Conservation (phyloP, 2,113 vertebrate genomes). For the Cephalopterus ornatus region DNA sequence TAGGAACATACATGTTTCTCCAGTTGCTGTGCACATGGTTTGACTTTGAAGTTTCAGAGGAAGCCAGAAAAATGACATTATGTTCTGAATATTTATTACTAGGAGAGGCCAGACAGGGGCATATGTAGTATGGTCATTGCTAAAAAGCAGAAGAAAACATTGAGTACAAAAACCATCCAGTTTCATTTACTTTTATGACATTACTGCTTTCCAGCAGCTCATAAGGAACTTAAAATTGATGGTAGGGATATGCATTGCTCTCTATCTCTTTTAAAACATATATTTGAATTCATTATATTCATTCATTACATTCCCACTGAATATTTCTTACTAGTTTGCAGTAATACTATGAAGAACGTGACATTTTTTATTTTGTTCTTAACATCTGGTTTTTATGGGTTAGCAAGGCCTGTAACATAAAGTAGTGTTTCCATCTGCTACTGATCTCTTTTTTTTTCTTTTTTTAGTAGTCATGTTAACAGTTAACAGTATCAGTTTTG, state of each 20-base stretch:
- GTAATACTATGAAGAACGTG: neutral
- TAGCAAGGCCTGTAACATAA: neutral
- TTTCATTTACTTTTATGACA: neutral
- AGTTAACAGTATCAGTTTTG: neutral
- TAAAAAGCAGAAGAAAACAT: neutral
- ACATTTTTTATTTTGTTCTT: neutral
- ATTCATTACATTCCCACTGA: neutral
- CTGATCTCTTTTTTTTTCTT: neutral
- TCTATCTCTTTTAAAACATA: neutral
- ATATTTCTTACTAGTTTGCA: neutral
- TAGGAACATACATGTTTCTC: neutral
- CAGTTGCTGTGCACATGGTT: neutral
- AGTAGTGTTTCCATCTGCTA: neutral
- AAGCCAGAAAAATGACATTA: neutral
- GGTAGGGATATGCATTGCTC: neutral
- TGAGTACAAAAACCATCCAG: fast-evolving
- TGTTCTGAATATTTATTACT: neutral
- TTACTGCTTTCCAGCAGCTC: neutral
- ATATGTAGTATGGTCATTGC: neutral
- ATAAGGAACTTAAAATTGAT: neutral
- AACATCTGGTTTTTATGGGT: neutral
- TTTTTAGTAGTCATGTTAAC: neutral
- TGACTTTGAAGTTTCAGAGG: neutral
- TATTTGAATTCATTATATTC: neutral
- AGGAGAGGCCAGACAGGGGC: neutral